Conservation (phyloP, 2,888 invertebrate genomes). For the Cosmia trapezina region DNA sequence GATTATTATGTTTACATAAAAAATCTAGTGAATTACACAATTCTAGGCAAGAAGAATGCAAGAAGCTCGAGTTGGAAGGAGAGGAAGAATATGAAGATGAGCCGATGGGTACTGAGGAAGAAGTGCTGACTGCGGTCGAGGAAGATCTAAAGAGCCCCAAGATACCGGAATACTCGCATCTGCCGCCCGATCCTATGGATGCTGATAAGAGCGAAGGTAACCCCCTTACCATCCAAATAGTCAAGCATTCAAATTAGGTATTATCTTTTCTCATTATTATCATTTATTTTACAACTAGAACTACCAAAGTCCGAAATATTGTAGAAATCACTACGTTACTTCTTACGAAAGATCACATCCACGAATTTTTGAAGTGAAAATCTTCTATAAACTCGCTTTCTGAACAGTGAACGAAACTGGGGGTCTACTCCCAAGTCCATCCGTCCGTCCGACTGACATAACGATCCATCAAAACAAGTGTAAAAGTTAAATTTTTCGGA, state of each 20-base stretch:
- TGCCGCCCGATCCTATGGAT: conserved; percentile 83
- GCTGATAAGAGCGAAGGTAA: conserved; percentile 63
- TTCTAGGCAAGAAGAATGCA: conserved; percentile 73
- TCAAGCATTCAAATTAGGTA: neutral
- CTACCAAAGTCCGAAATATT: neutral
- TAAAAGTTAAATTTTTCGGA: no score
- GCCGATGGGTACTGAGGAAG: conserved; percentile 61
- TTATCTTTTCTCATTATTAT: no score
- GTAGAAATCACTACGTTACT: neutral
- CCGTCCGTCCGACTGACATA: no score
- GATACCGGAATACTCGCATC: conserved; percentile 83
- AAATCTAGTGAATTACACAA: neutral
- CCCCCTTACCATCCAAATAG: neutral
- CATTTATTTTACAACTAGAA: neutral
- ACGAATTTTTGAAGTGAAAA: no score
- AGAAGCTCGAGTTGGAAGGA: conserved; percentile 74
- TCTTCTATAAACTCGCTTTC: no score
- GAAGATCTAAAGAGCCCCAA: conserved; percentile 82
- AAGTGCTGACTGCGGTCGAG: conserved; percentile 65
- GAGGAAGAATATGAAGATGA: conserved; percentile 65
- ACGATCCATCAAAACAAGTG: no score
- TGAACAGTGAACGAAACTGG: no score
- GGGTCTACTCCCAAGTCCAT: no score
- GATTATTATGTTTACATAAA: neutral
- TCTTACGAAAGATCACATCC: no score